Evolutionary conservation across 2,797 vertebrate genomes (phyloP).

Genomic region (Poecile montanus): DNA sequence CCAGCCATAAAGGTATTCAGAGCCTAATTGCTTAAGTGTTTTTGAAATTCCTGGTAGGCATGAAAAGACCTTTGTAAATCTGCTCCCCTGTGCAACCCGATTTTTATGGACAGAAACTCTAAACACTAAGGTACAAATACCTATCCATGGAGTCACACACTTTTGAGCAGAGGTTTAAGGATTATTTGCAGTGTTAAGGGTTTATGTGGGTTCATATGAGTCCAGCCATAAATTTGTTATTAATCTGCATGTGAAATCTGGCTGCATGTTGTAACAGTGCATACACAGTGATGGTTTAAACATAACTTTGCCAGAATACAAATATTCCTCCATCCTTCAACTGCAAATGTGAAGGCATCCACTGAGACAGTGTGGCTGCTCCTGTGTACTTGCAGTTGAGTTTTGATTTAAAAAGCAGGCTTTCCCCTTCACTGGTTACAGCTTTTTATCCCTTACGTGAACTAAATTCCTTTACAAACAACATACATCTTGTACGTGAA

Average conservation of each 20-base stretch:
- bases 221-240: not conserved
- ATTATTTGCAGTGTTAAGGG: not conserved
- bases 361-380: not conserved
- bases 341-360: not conserved
- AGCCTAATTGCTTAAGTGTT: constrained; percentile 53
- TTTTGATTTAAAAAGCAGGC: constrained; percentile 50
- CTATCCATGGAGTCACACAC: not conserved
- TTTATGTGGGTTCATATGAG: not conserved
- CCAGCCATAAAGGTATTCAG: constrained; percentile 15
- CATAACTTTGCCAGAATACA: not conserved
- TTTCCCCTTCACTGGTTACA: constrained; percentile 45
- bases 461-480: constrained; percentile 77
- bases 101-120: constrained; percentile 34
- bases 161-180: not conserved
- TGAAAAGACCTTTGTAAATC: constrained; percentile 54
- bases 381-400: not conserved
- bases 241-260: not conserved
- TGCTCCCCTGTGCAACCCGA: not conserved
- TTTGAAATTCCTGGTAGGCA: constrained; percentile 1
- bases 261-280: not conserved
- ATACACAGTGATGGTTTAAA: not conserved
- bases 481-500: constrained; percentile 72
- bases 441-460: constrained; percentile 69
- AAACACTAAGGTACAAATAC: not conserved
- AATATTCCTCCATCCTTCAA: constrained; percentile 3